Evolutionary conservation across 1,140 invertebrate species (phyloP).

Genomic region (Antheraea pernyi): DNA sequence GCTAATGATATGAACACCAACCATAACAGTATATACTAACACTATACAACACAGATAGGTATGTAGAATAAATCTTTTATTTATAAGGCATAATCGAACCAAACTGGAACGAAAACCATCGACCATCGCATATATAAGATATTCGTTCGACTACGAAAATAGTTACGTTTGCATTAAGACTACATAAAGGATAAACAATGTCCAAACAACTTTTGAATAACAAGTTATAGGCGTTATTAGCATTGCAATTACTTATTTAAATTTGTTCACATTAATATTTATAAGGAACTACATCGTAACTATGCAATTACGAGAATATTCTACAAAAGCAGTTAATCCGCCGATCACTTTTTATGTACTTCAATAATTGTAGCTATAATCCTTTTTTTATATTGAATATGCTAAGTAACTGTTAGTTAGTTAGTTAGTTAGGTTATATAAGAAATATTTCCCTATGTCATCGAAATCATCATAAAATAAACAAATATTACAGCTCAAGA

Average conservation of each 20-base stretch:
- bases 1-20: too few relatives aligned
- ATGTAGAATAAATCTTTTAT: too few relatives aligned
- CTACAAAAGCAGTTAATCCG: neutral
- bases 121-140: neutral
- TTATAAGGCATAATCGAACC: neutral
- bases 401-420: too few relatives aligned
- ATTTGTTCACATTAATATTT: neutral
- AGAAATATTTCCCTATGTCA: too few relatives aligned
- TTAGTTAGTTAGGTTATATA: too few relatives aligned
- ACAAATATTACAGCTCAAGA: too few relatives aligned
- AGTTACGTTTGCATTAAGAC: neutral
- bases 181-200: neutral
- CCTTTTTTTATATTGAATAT: too few relatives aligned
- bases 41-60: too few relatives aligned
- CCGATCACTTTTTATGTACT: too few relatives aligned
- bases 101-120: neutral
- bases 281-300: neutral
- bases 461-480: too few relatives aligned
- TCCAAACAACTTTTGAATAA: neutral
- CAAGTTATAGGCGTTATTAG: neutral
- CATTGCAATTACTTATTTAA: neutral
- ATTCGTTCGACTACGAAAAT: neutral
- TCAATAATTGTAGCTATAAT: too few relatives aligned
- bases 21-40: too few relatives aligned
- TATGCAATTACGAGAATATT: neutral